Conservation (phyloP, 2,797 vertebrate genomes). For the Malacoraja senta region DNA sequence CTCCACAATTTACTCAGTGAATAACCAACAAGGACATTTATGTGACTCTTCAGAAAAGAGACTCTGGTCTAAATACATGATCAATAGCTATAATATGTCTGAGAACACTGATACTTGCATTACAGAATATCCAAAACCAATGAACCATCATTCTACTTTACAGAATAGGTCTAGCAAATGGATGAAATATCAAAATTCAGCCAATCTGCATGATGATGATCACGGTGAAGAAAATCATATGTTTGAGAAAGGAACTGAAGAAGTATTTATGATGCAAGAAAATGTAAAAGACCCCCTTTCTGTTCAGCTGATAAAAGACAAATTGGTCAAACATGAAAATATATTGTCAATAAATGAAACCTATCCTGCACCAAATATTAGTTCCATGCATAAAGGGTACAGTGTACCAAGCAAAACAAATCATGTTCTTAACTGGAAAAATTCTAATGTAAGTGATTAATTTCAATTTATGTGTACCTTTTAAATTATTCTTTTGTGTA, state of each 20-base stretch:
- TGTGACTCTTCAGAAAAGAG: conserved; percentile 37
- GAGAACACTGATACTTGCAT: not conserved
- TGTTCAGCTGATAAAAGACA: conserved; percentile 43
- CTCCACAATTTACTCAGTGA: conserved; percentile 12
- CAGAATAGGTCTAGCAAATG: conserved; percentile 58
- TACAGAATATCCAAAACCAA: not conserved
- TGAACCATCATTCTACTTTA: conserved; percentile 35
- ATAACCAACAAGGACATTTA: not conserved
- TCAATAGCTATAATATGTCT: conserved; percentile 42
- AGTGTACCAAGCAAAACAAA: conserved; percentile 12
- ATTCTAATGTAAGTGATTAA: not conserved
- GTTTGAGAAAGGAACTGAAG: conserved; percentile 40
- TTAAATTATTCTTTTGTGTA: not conserved
- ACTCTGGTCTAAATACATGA: conserved; percentile 44
- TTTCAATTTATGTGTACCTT: not conserved
- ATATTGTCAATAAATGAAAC: not conserved
- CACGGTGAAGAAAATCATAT: conserved; percentile 24
- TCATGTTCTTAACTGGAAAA: not conserved
- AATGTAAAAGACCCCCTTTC: conserved; percentile 22
- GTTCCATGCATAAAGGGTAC: not conserved
- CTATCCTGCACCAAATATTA: not conserved
- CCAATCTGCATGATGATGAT: conserved; percentile 21
- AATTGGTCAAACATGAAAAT: conserved; percentile 40
- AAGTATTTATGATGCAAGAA: not conserved
- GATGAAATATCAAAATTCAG: conserved; percentile 57